Evolutionary conservation across 2,888 invertebrate genomes (phyloP), one percentile per base, ranked within the genome.

Genomic region (Baronia brevicornis): DNA sequence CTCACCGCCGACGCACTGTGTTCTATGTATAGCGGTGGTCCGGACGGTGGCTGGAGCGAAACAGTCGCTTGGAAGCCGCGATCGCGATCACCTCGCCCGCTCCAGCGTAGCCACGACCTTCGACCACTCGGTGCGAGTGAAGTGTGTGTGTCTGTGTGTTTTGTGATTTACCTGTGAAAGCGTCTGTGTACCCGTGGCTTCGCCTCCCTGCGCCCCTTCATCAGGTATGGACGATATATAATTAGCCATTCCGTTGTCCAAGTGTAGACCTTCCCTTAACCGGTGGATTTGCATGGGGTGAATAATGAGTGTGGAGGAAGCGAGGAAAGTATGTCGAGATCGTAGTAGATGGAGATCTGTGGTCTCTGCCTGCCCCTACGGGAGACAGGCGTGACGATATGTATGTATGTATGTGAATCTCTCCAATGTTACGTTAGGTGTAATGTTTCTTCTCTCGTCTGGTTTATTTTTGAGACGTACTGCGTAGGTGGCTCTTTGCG

Each of bases 21-120:
- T 44, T 65, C 80, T 80, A 82, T 61, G 64, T 67, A 64, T 82
- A 82, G 74, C 67, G 49, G 57, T 43, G 58, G 53, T 46, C 47
- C 50, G 60, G 44, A 46, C 60, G 43, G 51, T 47, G 53, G 55
- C 58, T 56, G 57, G 48, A 46, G 53, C 34, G 36, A 47, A 53
- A 48, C 78, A 85, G 84, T 85, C 80, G 82, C 75, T 71, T 65
- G 74, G 70, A 68, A 70, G 71, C 79, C 73, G 79, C 75, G 80
- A 61, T 59, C 72, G 84, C 71, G 78, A 70, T 60, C 74, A 72
- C 66, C 74, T 66, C 73, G 74, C 74, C 58, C 60, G 67, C 70
- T 74, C 73, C 77, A 75, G 74, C 75, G 67, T 43, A 50, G 53
- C 56, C 72, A 72, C 74, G 71, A 72, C 60, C 68, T 75, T 77